Percentiles rank a stretch among this genome's conserved stretches.
Conservation (phyloP, 1,140 invertebrate genomes). For the Neodiprion pinetum region DNA sequence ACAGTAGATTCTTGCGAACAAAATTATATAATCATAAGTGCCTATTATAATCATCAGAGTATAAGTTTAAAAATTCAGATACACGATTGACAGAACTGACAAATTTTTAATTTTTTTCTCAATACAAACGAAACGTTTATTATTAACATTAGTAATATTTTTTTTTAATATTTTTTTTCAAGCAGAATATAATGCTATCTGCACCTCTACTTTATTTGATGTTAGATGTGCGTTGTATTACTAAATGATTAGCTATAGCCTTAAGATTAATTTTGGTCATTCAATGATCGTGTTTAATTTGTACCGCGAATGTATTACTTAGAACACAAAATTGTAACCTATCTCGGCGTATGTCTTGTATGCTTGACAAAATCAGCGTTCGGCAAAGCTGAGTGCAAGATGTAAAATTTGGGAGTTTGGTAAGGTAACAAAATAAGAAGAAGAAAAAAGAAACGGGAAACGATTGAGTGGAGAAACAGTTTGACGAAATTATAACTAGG, state of each 20-base stretch:
- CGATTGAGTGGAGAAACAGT: too few relatives aligned
- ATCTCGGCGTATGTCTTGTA: slow-evolving; percentile 1
- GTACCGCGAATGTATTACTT: slow-evolving; percentile 1
- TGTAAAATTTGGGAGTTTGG: too few relatives aligned
- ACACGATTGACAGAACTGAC: too few relatives aligned
- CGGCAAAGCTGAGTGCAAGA: too few relatives aligned
- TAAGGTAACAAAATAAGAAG: too few relatives aligned
- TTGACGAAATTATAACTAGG: too few relatives aligned
- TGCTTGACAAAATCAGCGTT: neutral
- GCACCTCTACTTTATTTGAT: neutral
- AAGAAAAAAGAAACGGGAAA: too few relatives aligned
- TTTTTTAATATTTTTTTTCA: neutral
- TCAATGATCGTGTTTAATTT: neutral
- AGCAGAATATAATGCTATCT: neutral
- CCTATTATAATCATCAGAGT: too few relatives aligned
- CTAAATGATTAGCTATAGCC: neutral
- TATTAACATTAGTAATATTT: neutral
- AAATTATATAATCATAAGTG: too few relatives aligned
- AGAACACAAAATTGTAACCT: neutral
- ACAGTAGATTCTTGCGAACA: too few relatives aligned
- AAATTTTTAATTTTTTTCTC: neutral
- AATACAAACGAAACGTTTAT: neutral
- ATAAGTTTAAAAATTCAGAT: too few relatives aligned
- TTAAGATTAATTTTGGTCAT: neutral
- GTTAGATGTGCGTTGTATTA: neutral